Evolutionary conservation across 2,113 vertebrate species (phyloP).

Genomic region (Epinephelus fuscoguttatus): DNA sequence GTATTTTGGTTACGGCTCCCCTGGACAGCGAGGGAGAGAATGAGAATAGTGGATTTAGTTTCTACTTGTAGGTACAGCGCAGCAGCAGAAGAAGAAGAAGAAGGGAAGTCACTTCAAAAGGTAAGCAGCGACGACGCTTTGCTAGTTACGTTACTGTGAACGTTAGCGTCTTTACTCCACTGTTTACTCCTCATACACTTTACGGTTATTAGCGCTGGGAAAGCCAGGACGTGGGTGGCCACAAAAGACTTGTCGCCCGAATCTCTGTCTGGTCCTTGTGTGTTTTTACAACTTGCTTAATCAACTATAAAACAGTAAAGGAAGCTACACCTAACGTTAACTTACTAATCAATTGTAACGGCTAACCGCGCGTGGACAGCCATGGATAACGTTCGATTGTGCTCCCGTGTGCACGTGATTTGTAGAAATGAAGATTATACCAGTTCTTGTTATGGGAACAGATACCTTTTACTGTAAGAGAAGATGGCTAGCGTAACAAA

Average conservation of each 20-base stretch:
- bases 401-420: background rate
- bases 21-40: slow-evolving; percentile 50
- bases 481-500: background rate
- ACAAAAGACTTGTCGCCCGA: background rate
- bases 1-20: slow-evolving; percentile 27
- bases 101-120: slow-evolving; percentile 57
- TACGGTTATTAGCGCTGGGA: background rate
- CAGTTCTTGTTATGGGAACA: background rate
- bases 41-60: slow-evolving; percentile 63
- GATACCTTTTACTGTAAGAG: background rate
- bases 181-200: background rate
- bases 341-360: background rate
- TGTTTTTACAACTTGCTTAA: slow-evolving; percentile 31
- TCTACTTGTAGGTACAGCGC: slow-evolving; percentile 46
- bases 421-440: background rate
- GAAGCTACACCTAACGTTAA: background rate
- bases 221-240: background rate
- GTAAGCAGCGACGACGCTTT: slow-evolving; percentile 51
- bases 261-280: background rate
- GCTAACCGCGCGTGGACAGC: background rate
- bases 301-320: background rate
- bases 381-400: background rate
- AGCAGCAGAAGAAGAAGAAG: slow-evolving; percentile 6
- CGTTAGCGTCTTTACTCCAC: background rate
- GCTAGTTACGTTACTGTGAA: background rate